These are phyloP conservation scores for Panorpa germanica DNA, from an alignment of 2,888 invertebrate species.

Conservation along the genomic window DNA sequence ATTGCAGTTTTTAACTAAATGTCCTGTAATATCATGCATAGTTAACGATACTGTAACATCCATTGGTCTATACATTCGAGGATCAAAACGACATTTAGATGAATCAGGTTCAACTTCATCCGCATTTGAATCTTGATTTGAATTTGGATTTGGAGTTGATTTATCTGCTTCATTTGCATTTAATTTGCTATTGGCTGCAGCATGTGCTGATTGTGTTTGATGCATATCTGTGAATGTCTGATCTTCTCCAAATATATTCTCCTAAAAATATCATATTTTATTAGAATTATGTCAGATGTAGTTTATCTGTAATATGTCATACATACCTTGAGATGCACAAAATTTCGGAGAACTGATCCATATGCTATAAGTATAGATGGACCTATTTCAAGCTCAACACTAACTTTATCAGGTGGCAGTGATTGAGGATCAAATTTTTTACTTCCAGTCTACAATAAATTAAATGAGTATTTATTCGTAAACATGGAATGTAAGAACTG, in stretches of 20 bases:
- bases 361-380: conserved; percentile 83
- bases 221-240: conserved; percentile 89
- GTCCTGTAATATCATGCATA: conserved; percentile 89
- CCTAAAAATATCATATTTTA: conserved; percentile 28
- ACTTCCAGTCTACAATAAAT: conserved; percentile 29
- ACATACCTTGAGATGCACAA: conserved; percentile 61
- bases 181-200: conserved; percentile 24
- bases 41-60: conserved; percentile 85
- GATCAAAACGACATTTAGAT: conserved; percentile 53
- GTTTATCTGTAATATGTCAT: neutral
- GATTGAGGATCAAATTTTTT: conserved; percentile 75
- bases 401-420: conserved; percentile 74
- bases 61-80: conserved; percentile 71
- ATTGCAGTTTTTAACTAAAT: conserved; percentile 81
- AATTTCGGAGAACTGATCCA: conserved; percentile 77
- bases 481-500: conserved; percentile 4
- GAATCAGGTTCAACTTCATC: conserved; percentile 44
- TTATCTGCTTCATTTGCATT: conserved; percentile 25
- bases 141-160: conserved; percentile 24
- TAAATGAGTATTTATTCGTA: conserved; percentile 7
- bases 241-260: conserved; percentile 95
- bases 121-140: conserved; percentile 25
- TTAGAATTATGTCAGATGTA: conserved; percentile 5
- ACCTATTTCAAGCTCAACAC: conserved; percentile 84
- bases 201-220: conserved; percentile 31